Percentiles rank a stretch among this genome's conserved stretches.
Evolutionary conservation across 2,888 invertebrate genomes (phyloP).

Genomic region (Eristalinus aeneus): DNA sequence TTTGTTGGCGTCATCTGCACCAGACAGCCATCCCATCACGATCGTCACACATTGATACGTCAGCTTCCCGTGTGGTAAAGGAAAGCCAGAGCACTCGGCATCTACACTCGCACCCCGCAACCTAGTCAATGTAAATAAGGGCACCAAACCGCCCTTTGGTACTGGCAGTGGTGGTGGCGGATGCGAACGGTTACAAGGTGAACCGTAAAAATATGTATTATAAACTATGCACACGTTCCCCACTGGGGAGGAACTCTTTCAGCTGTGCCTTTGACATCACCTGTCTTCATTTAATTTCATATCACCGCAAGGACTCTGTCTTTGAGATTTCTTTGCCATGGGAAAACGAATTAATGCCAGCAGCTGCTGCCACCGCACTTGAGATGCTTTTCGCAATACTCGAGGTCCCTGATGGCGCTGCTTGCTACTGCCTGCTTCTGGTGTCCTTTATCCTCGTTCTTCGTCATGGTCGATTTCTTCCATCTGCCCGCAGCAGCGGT

Average conservation of each 20-base stretch:
- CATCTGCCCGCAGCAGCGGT: not conserved
- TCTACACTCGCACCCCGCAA: not conserved
- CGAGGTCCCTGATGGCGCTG: not conserved
- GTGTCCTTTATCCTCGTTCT: constrained; percentile 20
- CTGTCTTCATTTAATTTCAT: constrained; percentile 70
- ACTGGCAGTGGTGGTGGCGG: constrained; percentile 17
- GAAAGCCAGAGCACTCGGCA: constrained; percentile 33
- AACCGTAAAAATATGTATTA: constrained; percentile 14
- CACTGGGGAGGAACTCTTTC: not conserved
- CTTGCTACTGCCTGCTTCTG: constrained; percentile 5
- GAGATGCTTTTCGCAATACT: not conserved
- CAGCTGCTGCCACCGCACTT: constrained; percentile 52
- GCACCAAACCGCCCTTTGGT: constrained; percentile 10
- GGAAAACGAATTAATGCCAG: constrained; percentile 68
- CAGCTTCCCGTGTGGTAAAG: constrained; percentile 22
- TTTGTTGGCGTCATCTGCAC: not conserved
- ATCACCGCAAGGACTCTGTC: constrained; percentile 60
- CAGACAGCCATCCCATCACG: not conserved
- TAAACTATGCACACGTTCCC: constrained; percentile 2
- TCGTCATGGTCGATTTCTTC: not conserved
- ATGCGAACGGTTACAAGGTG: not conserved
- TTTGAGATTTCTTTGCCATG: constrained; percentile 62
- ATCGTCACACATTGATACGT: not conserved
- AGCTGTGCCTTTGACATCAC: constrained; percentile 52
- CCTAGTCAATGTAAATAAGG: not conserved